Base-by-base conservation (phyloP, 2,113 vertebrate species). In the Cichladusa arquata region DNA sequence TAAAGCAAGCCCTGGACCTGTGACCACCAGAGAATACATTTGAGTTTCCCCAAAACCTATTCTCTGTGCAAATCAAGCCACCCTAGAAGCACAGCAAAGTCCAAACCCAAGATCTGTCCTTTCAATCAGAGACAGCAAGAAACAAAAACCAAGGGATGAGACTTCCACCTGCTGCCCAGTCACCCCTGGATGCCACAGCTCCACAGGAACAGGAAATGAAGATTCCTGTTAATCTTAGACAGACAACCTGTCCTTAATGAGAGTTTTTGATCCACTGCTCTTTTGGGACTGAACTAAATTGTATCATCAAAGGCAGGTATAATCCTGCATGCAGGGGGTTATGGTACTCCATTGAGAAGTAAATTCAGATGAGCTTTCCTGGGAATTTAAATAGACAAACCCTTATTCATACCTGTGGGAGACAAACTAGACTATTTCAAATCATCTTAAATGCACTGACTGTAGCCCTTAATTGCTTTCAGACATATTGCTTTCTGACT, bases 241-340 rank as follows among this genome's bases (percentile, higher is more conserved):
- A 29, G 51, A 57, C 80, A 91, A 70, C 26, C 34, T 86, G 42
- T 70, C 26, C 33, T 89, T 71, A 78, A 8, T 34, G 65, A 74
- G 36, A 81, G 19, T 18, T 84, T 91, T 78, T 78, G 47, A 66
- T 93, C 72, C 33, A 24, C 26, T 42, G 5, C 26, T 78, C 38
- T 47, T 92, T 62, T 44, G 72, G 64, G 47, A 88, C 8, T 50
- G 29, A 91, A 77, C 11, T 58, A 84, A 89, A 91, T 60, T 56
- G 10, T 65, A 65, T 40, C 71, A 72, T 92, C 89, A 78, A 86
- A 95, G n/a, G 15, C 57, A 96, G n/a, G 34, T 94, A 11, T 62
- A 86, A 81, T 91, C 93, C 60, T 78, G 42, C 44, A 44, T 78
- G 42, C 54, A 74, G 14, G 11, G 12, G 28, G 53, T 77, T 77